Evolutionary conservation across 2,797 vertebrate species (phyloP).

Genomic region (Apogon hyalosoma): DNA sequence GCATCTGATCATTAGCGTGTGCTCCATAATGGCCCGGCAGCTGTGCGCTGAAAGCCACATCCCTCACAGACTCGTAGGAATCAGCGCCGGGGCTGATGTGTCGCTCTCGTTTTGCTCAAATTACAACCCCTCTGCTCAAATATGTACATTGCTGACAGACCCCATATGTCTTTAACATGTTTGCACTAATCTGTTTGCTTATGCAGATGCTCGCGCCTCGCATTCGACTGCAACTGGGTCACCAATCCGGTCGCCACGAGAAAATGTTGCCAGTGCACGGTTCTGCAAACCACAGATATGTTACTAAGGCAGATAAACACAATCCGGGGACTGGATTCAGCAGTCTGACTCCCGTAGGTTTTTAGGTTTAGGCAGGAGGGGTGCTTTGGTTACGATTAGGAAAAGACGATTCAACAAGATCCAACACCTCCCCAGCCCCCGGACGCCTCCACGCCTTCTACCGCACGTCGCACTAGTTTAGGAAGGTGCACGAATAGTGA

Average conservation of each 20-base stretch:
- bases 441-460: too few relatives aligned
- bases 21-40: slow-evolving; percentile 73
- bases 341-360: too few relatives aligned
- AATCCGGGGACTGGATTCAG: too few relatives aligned
- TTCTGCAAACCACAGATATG: too few relatives aligned
- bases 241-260: background rate
- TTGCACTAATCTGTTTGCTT: slow-evolving; percentile 48
- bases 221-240: slow-evolving; percentile 7
- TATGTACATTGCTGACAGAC: slow-evolving; percentile 40
- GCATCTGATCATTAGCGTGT: slow-evolving; percentile 78
- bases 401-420: too few relatives aligned
- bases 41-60: slow-evolving; percentile 74
- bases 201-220: slow-evolving; percentile 4
- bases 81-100: slow-evolving; percentile 51
- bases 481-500: too few relatives aligned
- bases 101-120: slow-evolving; percentile 63
- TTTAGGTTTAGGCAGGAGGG: too few relatives aligned
- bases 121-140: slow-evolving; percentile 62
- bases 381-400: too few relatives aligned
- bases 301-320: too few relatives aligned
- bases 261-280: too few relatives aligned
- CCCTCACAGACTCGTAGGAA: slow-evolving; percentile 54
- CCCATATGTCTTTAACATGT: slow-evolving; percentile 35
- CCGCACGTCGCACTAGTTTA: too few relatives aligned
- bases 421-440: too few relatives aligned